Conservation (phyloP, 2,797 vertebrate genomes). For the Sitta carolinensis region DNA sequence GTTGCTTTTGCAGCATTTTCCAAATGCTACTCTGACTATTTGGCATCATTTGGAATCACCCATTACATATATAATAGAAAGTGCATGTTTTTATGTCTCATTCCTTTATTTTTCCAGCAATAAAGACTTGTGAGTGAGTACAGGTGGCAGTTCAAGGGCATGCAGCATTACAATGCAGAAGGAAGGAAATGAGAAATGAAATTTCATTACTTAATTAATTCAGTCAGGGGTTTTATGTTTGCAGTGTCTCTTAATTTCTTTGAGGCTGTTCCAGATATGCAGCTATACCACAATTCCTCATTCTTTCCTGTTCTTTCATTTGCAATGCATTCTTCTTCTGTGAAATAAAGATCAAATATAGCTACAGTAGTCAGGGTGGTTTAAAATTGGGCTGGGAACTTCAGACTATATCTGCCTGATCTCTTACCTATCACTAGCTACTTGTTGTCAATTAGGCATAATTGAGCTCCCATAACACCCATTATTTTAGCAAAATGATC, state of each 20-base stretch:
- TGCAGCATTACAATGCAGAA: not conserved
- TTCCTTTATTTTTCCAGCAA: not conserved
- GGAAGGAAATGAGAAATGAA: not conserved
- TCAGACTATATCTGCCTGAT: not conserved
- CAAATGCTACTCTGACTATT: not conserved
- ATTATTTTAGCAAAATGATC: not conserved
- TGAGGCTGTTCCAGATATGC: not conserved
- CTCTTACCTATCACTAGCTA: not conserved
- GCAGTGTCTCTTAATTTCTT: not conserved
- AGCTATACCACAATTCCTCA: not conserved
- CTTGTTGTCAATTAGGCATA: not conserved
- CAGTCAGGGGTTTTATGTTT: constrained; percentile 16
- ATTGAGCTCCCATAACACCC: not conserved
- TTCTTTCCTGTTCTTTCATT: not conserved
- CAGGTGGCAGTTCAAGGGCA: constrained; percentile 3
- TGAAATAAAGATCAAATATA: not conserved
- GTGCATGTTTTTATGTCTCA: not conserved
- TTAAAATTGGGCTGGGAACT: not conserved
- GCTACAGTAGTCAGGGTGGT: not conserved
- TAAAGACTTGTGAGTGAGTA: not conserved
- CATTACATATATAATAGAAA: not conserved
- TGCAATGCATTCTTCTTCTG: not conserved
- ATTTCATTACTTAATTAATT: constrained; percentile 51
- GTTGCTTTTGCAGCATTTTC: constrained; percentile 1
- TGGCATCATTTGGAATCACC: not conserved